Evolutionary conservation across 2,888 invertebrate genomes (phyloP).

Genomic region (Odontocerum albicorne): DNA sequence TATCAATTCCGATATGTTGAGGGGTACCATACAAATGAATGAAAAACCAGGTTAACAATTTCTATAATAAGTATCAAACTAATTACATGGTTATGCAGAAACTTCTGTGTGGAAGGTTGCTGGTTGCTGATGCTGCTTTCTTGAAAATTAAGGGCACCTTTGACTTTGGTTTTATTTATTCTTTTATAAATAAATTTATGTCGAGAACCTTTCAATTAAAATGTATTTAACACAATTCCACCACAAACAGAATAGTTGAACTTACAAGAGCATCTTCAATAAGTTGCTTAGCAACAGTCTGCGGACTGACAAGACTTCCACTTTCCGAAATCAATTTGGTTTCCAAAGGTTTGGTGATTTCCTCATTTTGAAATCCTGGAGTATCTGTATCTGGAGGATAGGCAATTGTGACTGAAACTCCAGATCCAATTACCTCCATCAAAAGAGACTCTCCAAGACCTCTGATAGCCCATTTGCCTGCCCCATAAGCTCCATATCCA

Average conservation of each 20-base stretch:
- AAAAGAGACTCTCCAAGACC: slow-evolving; percentile 93
- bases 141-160: too few relatives aligned
- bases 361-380: slow-evolving; percentile 89
- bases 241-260: not conserved
- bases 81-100: too few relatives aligned
- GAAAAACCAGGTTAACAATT: too few relatives aligned
- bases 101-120: too few relatives aligned
- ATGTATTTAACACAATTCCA: too few relatives aligned
- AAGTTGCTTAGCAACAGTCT: slow-evolving; percentile 76
- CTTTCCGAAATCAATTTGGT: slow-evolving; percentile 83
- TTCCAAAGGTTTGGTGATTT: slow-evolving; percentile 83
- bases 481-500: slow-evolving; percentile 90
- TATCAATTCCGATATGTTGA: too few relatives aligned
- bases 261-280: slow-evolving; percentile 79
- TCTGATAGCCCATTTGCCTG: slow-evolving; percentile 92
- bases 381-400: slow-evolving; percentile 98
- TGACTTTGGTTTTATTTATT: too few relatives aligned
- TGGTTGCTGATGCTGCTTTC: too few relatives aligned
- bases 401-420: slow-evolving; percentile 80
- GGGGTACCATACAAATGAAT: too few relatives aligned
- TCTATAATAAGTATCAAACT: too few relatives aligned
- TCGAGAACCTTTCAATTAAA: not conserved
- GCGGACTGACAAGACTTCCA: slow-evolving; percentile 75
- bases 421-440: slow-evolving; percentile 88
- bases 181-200: not conserved